Conservation (phyloP, 2,888 invertebrate genomes). For the Megaustenia siamemsis region DNA sequence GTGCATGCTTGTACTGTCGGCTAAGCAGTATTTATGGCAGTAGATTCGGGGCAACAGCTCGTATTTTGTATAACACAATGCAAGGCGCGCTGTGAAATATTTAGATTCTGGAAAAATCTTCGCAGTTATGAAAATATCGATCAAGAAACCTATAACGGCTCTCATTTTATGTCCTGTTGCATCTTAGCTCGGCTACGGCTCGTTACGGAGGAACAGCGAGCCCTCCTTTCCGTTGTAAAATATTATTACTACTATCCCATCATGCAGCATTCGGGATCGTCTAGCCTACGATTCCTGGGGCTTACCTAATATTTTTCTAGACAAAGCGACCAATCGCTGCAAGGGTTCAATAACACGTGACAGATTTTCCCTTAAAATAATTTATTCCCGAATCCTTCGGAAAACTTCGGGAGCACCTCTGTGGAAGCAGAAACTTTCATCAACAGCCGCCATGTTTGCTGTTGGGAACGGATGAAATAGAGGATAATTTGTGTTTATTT, state of each 20-base stretch:
- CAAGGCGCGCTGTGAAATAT: too few relatives aligned
- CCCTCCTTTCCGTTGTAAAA: constrained; percentile 12
- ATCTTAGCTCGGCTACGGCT: background rate
- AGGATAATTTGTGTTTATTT: constrained; percentile 55
- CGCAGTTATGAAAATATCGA: constrained; percentile 2
- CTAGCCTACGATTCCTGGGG: constrained; percentile 55
- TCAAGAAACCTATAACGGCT: constrained; percentile 11
- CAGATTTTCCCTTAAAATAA: constrained; percentile 70
- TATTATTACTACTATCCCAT: constrained; percentile 55
- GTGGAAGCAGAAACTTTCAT: constrained; percentile 95
- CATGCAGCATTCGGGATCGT: constrained; percentile 58
- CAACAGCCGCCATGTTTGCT: constrained; percentile 97
- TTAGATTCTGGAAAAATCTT: constrained; percentile 7
- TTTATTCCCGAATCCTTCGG: constrained; percentile 76
- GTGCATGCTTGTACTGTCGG: too few relatives aligned
- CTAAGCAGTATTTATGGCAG: too few relatives aligned
- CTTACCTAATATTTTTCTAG: constrained; percentile 54
- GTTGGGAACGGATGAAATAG: constrained; percentile 68
- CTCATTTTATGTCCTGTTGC: background rate
- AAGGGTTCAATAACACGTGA: constrained; percentile 67
- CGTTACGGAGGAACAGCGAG: background rate
- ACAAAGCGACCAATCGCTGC: constrained; percentile 61
- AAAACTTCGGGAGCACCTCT: constrained; percentile 84
- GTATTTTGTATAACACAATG: too few relatives aligned
- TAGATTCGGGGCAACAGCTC: too few relatives aligned